Evolutionary conservation across 2,797 vertebrate genomes (phyloP).

Genomic region (Tachyglossus aculeatus): DNA sequence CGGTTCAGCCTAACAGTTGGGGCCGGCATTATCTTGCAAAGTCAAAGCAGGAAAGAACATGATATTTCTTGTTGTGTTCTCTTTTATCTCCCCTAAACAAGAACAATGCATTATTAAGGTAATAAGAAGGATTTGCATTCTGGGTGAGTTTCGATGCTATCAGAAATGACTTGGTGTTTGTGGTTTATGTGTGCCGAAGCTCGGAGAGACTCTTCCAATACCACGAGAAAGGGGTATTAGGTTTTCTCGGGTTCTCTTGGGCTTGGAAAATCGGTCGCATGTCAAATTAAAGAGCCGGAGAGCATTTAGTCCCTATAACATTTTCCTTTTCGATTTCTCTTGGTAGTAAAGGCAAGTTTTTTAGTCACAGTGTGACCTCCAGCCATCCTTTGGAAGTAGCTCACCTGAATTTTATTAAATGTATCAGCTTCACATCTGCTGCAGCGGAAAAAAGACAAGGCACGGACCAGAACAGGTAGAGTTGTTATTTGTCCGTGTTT

Average conservation of each 20-base stretch:
- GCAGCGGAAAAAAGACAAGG: too few species aligned
- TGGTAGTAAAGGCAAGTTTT: background rate
- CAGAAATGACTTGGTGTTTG: background rate
- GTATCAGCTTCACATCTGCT: too few species aligned
- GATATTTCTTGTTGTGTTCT: background rate
- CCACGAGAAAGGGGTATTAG: background rate
- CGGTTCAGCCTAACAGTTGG: constrained; percentile 1
- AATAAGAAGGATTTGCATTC: constrained; percentile 24
- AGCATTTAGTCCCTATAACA: background rate
- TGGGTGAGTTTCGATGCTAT: background rate
- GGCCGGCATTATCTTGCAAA: background rate
- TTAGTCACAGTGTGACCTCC: too few species aligned
- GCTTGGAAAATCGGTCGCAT: background rate
- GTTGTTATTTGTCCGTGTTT: too few species aligned
- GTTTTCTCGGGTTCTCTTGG: background rate
- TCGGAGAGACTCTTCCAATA: background rate
- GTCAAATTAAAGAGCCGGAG: background rate
- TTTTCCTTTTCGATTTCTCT: background rate
- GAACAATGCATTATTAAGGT: background rate
- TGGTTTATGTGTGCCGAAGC: background rate
- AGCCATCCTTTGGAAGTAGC: too few species aligned
- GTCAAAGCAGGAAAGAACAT: background rate
- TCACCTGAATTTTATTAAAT: too few species aligned
- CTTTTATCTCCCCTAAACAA: constrained; percentile 5
- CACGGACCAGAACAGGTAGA: too few species aligned